Evolutionary conservation across 2,113 vertebrate genomes (phyloP).

Genomic region (Dermatemys mawii): DNA sequence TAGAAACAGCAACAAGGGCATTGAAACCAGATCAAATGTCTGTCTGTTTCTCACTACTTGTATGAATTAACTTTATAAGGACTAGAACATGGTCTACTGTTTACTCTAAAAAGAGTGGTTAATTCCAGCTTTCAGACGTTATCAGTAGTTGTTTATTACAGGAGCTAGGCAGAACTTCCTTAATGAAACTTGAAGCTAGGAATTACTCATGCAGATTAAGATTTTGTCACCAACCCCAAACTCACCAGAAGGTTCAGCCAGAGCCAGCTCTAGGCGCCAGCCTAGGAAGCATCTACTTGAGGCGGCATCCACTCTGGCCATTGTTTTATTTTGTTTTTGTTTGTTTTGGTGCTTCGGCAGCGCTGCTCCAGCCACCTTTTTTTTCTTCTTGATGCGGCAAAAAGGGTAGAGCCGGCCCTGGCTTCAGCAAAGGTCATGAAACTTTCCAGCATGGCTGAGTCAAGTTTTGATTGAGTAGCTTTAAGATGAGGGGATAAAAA

Average conservation of each 20-base stretch:
- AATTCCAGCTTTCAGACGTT: neutral
- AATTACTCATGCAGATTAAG: neutral
- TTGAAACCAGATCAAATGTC: neutral
- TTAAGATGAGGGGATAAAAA: neutral
- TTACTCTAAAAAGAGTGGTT: neutral
- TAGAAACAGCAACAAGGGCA: neutral
- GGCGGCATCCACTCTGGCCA: too few relatives aligned
- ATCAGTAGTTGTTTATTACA: neutral
- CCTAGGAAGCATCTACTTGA: too few relatives aligned
- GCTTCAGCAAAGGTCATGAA: neutral
- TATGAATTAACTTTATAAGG: neutral
- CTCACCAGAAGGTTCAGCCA: neutral
- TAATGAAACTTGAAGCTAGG: neutral
- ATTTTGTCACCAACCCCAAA: neutral
- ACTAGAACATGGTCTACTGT: neutral
- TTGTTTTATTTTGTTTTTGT: too few relatives aligned
- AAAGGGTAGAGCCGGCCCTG: too few relatives aligned
- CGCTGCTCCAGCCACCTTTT: too few relatives aligned
- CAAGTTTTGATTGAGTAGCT: neutral
- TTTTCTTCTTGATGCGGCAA: too few relatives aligned
- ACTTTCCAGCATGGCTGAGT: neutral
- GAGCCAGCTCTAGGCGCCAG: too few relatives aligned
- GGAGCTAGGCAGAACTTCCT: neutral
- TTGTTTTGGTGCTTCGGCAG: too few relatives aligned
- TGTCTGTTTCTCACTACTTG: neutral